phyloP scores from a whole-genome alignment of 2,888 invertebrate species.

The Megastigmus dorsalis region DNA sequence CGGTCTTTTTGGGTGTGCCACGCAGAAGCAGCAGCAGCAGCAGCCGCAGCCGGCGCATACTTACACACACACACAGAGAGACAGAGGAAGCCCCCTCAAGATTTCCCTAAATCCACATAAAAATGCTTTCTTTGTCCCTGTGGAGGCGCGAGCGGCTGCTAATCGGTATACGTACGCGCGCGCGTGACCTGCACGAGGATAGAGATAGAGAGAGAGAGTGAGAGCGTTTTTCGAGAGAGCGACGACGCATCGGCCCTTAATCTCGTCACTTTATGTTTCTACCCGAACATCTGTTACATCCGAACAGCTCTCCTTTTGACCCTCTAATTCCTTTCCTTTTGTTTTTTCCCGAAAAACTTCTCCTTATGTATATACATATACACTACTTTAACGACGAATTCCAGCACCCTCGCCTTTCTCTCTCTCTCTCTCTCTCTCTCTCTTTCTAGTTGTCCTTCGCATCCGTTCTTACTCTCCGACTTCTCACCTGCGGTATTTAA shows the following conservation, averaged over 20 bases:
- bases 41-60: not conserved
- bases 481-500: slow-evolving; percentile 7
- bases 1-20: not conserved
- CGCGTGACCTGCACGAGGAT: not conserved
- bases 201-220: too few relatives aligned
- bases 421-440: slow-evolving; percentile 13
- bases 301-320: too few relatives aligned
- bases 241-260: slow-evolving; percentile 21
- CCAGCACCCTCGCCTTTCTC: not conserved
- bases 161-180: too few relatives aligned
- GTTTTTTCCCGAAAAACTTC: slow-evolving; percentile 32
- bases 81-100: too few relatives aligned
- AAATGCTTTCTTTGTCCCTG: slow-evolving; percentile 31
- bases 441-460: slow-evolving; percentile 7
- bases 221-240: not conserved
- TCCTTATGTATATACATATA: too few relatives aligned
- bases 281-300: slow-evolving; percentile 42
- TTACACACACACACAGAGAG: too few relatives aligned
- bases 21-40: not conserved
- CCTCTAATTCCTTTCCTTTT: slow-evolving; percentile 12
- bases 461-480: not conserved
- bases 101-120: slow-evolving; percentile 35
- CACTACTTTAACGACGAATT: slow-evolving; percentile 12
- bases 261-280: slow-evolving; percentile 48
- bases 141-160: not conserved